These are phyloP conservation scores for Dermochelys coriacea DNA, from an alignment of 2,797 vertebrate genomes.

Conservation along the genomic window DNA sequence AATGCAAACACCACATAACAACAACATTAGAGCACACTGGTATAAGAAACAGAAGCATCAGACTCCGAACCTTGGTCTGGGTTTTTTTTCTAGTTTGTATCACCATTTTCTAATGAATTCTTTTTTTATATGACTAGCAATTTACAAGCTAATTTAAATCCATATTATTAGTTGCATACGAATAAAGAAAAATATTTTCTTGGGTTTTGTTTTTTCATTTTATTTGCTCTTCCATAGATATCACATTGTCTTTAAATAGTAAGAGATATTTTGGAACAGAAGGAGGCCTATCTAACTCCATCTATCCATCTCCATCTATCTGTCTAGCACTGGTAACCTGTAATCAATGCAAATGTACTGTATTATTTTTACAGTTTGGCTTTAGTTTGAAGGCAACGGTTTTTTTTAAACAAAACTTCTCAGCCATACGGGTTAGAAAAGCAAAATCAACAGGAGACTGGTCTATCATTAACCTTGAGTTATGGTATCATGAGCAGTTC, in stretches of 20 bases:
- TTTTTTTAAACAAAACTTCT: slow-evolving; percentile 5
- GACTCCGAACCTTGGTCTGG: slow-evolving; percentile 8
- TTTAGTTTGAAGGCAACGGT: background rate
- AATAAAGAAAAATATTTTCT: background rate
- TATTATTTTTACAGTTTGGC: background rate
- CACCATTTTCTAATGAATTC: slow-evolving; percentile 46
- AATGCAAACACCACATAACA: background rate
- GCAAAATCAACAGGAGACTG: slow-evolving; percentile 45
- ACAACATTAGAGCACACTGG: background rate
- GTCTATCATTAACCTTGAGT: slow-evolving; percentile 51
- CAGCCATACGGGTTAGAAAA: slow-evolving; percentile 26
- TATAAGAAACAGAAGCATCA: background rate
- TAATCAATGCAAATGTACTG: background rate
- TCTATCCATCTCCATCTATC: background rate
- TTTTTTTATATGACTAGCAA: slow-evolving; percentile 50
- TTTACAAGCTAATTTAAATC: slow-evolving; percentile 59
- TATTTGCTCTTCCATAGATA: background rate
- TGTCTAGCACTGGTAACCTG: background rate
- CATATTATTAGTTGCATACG: slow-evolving; percentile 38
- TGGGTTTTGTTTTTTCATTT: slow-evolving; percentile 18
- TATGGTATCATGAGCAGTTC: slow-evolving; percentile 3
- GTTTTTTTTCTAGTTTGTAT: background rate
- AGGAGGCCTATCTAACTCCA: rapidly evolving
- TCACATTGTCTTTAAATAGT: background rate
- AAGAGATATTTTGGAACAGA: background rate